Percentiles rank a stretch among this genome's conserved stretches.
phyloP scores from a whole-genome alignment of 1,140 invertebrate genomes.

The Atta cephalotes region DNA sequence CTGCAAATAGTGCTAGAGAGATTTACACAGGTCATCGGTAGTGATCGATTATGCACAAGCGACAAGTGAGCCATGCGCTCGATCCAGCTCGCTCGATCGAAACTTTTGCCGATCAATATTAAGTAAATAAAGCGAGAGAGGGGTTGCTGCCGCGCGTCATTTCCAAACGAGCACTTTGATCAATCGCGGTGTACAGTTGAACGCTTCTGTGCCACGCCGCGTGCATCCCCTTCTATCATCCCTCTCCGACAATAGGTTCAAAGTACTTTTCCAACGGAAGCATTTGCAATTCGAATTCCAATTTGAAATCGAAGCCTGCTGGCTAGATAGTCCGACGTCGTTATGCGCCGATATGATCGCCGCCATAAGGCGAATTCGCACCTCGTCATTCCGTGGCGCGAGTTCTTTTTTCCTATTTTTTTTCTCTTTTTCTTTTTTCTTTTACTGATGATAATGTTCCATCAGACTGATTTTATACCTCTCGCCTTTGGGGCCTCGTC shows the following conservation, averaged over 20 bases:
- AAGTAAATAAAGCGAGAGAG: constrained; percentile 68
- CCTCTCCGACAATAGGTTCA: constrained; percentile 58
- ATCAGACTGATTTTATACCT: constrained; percentile 32
- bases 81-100: neutral
- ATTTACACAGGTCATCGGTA: constrained; percentile 31
- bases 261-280: constrained; percentile 67
- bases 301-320: constrained; percentile 71
- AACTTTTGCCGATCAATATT: constrained; percentile 62
- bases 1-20: constrained; percentile 4
- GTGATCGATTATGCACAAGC: constrained; percentile 1
- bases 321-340: constrained; percentile 49
- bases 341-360: constrained; percentile 48
- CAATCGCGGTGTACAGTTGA: constrained; percentile 65
- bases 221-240: constrained; percentile 24
- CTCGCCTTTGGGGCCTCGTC: constrained; percentile 8
- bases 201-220: constrained; percentile 49
- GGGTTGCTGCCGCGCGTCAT: constrained; percentile 19
- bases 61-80: constrained; percentile 7
- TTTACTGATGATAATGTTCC: constrained; percentile 24
- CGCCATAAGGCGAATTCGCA: constrained; percentile 36
- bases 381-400: constrained; percentile 22
- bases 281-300: constrained; percentile 76
- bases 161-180: constrained; percentile 70
- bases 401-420: neutral
- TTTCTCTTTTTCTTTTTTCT: constrained; percentile 3